Evolutionary conservation across 1,140 invertebrate species (phyloP).

Genomic region (Drosophila oshimai): DNA sequence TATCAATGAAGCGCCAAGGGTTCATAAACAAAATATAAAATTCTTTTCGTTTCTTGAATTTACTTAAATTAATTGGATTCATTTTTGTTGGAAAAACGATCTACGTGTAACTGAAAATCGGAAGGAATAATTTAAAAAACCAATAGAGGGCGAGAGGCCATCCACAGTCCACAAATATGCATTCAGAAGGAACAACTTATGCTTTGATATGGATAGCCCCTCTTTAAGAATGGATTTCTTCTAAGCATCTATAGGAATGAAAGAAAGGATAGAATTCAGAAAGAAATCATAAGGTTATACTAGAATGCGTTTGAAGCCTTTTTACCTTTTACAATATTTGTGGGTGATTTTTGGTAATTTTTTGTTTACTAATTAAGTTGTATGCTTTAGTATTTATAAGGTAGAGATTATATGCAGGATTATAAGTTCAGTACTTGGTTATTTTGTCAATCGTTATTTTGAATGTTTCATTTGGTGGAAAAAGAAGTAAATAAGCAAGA

Average conservation of each 20-base stretch:
- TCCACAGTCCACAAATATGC: background rate
- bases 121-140: constrained; percentile 18
- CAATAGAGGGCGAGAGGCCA: background rate
- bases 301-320: constrained; percentile 73
- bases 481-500: constrained; percentile 82
- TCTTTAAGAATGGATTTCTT: constrained; percentile 4
- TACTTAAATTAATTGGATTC: constrained; percentile 35
- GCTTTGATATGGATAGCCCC: constrained; percentile 4
- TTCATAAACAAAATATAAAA: constrained; percentile 82
- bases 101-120: constrained; percentile 46
- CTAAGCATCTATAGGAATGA: constrained; percentile 45
- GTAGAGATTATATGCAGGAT: constrained; percentile 45
- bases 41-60: constrained; percentile 70
- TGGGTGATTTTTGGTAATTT: constrained; percentile 62
- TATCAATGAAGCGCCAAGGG: constrained; percentile 83
- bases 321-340: constrained; percentile 80
- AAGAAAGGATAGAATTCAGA: constrained; percentile 28
- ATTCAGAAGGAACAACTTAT: background rate
- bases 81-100: constrained; percentile 14
- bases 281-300: constrained; percentile 43
- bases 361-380: constrained; percentile 49
- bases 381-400: constrained; percentile 45
- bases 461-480: constrained; percentile 66
- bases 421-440: constrained; percentile 56
- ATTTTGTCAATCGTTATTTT: constrained; percentile 47